Base-by-base conservation (phyloP, 2,888 invertebrate genomes). In the Stramonita haemastoma region DNA sequence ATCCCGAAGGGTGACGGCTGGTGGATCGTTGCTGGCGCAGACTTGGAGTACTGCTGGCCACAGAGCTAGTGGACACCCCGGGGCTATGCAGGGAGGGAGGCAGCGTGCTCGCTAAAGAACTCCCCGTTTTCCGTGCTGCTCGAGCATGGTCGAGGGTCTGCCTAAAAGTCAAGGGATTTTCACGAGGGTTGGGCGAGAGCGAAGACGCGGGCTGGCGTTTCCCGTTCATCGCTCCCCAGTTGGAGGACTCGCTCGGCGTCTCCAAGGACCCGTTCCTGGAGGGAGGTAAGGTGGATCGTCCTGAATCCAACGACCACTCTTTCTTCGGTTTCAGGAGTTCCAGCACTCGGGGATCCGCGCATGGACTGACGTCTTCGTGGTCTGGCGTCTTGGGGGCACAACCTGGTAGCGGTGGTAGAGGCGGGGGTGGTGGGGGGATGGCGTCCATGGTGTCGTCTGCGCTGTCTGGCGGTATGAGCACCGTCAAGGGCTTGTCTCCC, bases 241-340 rank as follows among this genome's bases (percentile, higher is more conserved):
- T 32, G 34, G 60, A 88, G 79, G 29, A 29, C 57, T 57, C 66
- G 70, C 73, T 70, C n/a, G 89, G 85, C 0, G 36, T 85, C 56
- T 88, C 88, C 46, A 89, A 87, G 60, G 90, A 90, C 22, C 83
- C 88, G 57, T 83, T 89, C n/a, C 83, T 81, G n/a, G 90, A 91
- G 5, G 77, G 84, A 6, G 89, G 89, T 60, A 90, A 73, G 36
- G 89, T 91, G 22, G 88, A 86, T 22, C 77, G 86, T 15, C 90
- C 91, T 0, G 91, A 89, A n/a, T 89, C 87, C 73, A 88, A 66
- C 0, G 91, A 90, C 36, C 77, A 81, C 84, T 90, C 87, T 34
- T 89, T 87, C 29, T 26, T 73, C 5, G 85, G 73, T 19, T 66
- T 87, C 56, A 60, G 29, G 22, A 88, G 60, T 0, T 79, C 19